Evolutionary conservation across 2,113 vertebrate genomes (phyloP).

Genomic region (Mugil cephalus): DNA sequence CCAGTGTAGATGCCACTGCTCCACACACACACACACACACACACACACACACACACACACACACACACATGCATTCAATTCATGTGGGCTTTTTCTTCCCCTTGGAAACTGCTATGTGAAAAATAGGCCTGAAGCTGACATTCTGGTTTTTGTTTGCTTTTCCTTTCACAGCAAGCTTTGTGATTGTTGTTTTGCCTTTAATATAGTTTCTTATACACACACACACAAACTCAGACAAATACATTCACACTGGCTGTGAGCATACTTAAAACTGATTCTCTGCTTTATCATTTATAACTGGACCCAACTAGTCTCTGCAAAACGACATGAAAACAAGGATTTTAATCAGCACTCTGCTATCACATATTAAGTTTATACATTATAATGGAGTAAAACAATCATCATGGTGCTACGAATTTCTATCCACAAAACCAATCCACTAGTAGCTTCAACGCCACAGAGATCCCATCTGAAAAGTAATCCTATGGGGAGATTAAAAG

Average conservation of each 20-base stretch:
- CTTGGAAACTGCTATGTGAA: constrained; percentile 24
- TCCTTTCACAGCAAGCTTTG: constrained; percentile 22
- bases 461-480: constrained; percentile 53
- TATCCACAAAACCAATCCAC: constrained; percentile 29
- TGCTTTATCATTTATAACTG: neutral
- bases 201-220: constrained; percentile 1
- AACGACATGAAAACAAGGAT: fast-evolving
- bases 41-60: constrained; percentile 1
- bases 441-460: constrained; percentile 29
- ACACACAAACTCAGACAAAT: neutral
- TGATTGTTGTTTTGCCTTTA: constrained; percentile 24
- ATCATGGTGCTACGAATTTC: neutral
- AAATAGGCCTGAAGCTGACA: constrained; percentile 34
- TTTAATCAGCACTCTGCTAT: neutral
- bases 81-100: constrained; percentile 19
- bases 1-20: constrained; percentile 42
- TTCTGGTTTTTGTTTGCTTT: constrained; percentile 3
- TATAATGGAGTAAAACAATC: neutral
- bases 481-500: constrained; percentile 58
- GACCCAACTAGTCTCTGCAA: neutral
- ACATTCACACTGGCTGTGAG: neutral
- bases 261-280: neutral
- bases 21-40: constrained; percentile 6
- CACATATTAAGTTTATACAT: neutral
- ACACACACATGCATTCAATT: constrained; percentile 28